Conservation (phyloP, 1,140 invertebrate species). For the Triops cancriformis region DNA sequence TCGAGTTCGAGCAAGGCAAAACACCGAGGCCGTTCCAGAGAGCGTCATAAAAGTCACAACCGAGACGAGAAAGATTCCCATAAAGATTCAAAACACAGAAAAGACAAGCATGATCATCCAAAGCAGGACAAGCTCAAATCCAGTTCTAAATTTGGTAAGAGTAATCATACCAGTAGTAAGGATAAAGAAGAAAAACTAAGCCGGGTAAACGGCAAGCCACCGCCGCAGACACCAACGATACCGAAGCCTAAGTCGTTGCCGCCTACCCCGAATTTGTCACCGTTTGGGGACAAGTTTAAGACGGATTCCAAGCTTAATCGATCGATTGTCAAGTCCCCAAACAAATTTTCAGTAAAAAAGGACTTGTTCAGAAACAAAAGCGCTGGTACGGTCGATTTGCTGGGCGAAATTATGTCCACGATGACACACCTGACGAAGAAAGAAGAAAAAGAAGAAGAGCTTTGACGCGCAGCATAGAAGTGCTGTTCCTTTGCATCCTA, state of each 20-base stretch:
- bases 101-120: neutral
- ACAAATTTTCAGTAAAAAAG: slow-evolving; percentile 17
- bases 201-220: neutral
- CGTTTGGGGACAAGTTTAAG: slow-evolving; percentile 11
- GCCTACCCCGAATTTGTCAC: neutral
- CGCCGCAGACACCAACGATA: neutral
- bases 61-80: neutral
- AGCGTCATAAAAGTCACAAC: slow-evolving; percentile 4
- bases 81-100: neutral
- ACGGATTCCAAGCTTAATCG: slow-evolving; percentile 22
- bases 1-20: neutral
- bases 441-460: slow-evolving; percentile 20
- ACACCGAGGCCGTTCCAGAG: neutral
- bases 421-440: slow-evolving; percentile 26
- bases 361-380: slow-evolving; percentile 18
- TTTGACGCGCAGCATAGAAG: neutral
- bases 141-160: neutral
- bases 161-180: neutral
- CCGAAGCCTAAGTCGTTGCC: neutral
- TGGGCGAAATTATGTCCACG: slow-evolving; percentile 25
- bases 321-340: neutral
- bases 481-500: neutral
- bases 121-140: neutral
- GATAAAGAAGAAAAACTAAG: neutral
- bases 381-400: slow-evolving; percentile 18